Evolutionary conservation across 2,888 invertebrate genomes (phyloP), one percentile per base, ranked within the genome.

Genomic region (Euplagia quadripunctaria): DNA sequence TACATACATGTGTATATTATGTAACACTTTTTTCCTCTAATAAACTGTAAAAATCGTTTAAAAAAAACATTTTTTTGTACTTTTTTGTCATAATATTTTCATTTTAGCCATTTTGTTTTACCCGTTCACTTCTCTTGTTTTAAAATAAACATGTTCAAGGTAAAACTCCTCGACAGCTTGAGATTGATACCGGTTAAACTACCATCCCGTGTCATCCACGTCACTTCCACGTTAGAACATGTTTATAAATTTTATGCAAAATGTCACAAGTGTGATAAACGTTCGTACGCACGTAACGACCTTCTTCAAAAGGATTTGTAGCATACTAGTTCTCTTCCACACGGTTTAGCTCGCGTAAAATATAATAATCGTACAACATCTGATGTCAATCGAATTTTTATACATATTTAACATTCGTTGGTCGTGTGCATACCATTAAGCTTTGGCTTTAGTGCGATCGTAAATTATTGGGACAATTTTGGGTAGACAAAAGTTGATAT

Each of bases 111-210:
- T 61, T 31, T 14, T 61, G 42, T 68, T 68, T 58, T 55, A 20
- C 43, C 12, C 20, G 58, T 43, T 20, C 31, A 6, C 20, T 55
- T 68, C 42, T 5, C 43, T 43, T 43, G 55, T 68, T 43, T 16
- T 55, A 58, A 58, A 68, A 55, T 42, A 68, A 55, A 52, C 67
- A 68, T 68, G 43, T 42, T 17, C 11, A 64, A 43, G 64, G 64
- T 64, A 43, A 51, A 68, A 55, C n/a, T 58, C 42, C 68, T n/a
- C 20, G 55, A 55, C 55, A 58, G n/a, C 51, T 51, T 14, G 68
- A 68, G 55, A 68, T 58, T 68, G 68, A 68, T 43, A 9, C 55
- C 42, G 55, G 68, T 68, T 52, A 43, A 68, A 61, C 61, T 55
- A 20, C 68, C 55, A 20, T 20, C 55, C 68, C 11, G 11, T 58